Conservation (phyloP, 2,797 vertebrate species). For the Emys orbicularis region DNA sequence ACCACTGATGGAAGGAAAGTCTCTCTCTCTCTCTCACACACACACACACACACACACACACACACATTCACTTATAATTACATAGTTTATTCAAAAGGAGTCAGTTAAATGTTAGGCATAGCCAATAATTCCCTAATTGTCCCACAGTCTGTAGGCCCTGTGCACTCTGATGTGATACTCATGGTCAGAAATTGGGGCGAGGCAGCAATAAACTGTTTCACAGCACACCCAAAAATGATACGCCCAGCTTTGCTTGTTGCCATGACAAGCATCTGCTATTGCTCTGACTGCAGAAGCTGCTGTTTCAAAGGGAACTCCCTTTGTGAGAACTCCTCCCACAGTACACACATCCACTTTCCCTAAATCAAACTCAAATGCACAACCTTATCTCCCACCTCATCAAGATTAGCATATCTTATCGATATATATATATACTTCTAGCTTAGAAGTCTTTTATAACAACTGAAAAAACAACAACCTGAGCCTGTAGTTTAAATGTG, state of each 20-base stretch:
- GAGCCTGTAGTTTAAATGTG: too few species aligned
- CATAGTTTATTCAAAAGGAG: not conserved
- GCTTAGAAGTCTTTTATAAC: too few species aligned
- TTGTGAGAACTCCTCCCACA: too few species aligned
- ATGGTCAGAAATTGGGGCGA: not conserved
- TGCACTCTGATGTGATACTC: not conserved
- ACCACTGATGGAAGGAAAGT: not conserved
- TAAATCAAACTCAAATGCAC: too few species aligned
- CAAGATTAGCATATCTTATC: too few species aligned
- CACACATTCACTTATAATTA: not conserved
- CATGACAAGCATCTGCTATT: not conserved
- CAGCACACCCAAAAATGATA: not conserved
- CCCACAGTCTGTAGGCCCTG: not conserved
- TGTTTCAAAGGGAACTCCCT: not conserved
- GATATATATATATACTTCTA: too few species aligned
- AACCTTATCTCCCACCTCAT: too few species aligned
- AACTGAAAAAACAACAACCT: too few species aligned
- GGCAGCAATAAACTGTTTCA: not conserved
- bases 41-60: too few species aligned
- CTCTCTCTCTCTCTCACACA: not conserved
- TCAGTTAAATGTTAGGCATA: too few species aligned
- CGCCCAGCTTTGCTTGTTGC: not conserved
- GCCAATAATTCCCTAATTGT: too few species aligned
- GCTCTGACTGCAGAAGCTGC: not conserved
- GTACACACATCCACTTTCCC: too few species aligned